phyloP scores from a whole-genome alignment of 2,888 invertebrate genomes.

The Hecatera dysodea region DNA sequence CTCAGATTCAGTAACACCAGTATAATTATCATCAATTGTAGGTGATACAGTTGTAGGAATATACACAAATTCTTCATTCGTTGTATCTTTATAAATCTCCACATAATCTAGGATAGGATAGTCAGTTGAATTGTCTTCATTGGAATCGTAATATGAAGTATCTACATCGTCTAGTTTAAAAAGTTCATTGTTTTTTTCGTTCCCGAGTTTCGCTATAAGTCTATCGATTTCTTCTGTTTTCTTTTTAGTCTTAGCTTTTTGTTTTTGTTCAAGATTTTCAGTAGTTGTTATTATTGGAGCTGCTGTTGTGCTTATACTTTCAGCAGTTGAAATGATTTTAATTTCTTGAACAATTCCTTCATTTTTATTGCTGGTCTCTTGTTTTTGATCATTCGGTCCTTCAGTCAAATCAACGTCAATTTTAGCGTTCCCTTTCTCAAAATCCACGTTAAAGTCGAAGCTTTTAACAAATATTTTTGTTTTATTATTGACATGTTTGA shows the following conservation, averaged over 20 bases:
- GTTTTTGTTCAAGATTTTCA: not conserved
- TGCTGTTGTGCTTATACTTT: not conserved
- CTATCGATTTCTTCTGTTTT: slow-evolving; percentile 32
- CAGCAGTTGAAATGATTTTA: not conserved
- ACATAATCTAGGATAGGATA: slow-evolving; percentile 83
- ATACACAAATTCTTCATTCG: slow-evolving; percentile 77
- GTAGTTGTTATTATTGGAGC: not conserved
- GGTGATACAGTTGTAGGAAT: slow-evolving; percentile 42
- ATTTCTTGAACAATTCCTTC: too few relatives aligned
- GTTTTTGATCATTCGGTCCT: slow-evolving; percentile 12
- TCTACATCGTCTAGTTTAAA: slow-evolving; percentile 61
- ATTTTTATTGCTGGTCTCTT: not conserved
- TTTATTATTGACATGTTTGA: slow-evolving; percentile 69
- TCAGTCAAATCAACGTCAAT: slow-evolving; percentile 55
- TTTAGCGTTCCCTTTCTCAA: slow-evolving; percentile 56
- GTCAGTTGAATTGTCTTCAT: slow-evolving; percentile 80
- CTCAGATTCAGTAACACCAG: not conserved
- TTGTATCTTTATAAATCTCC: slow-evolving; percentile 84
- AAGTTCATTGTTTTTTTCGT: slow-evolving; percentile 71
- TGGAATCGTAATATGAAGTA: slow-evolving; percentile 67
- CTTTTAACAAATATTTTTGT: slow-evolving; percentile 77
- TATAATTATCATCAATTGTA: not conserved
- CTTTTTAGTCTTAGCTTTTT: not conserved
- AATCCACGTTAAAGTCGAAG: slow-evolving; percentile 70
- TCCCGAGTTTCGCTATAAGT: slow-evolving; percentile 45